Evolutionary conservation across 2,797 vertebrate genomes (phyloP).

Genomic region (Sus cebifrons): DNA sequence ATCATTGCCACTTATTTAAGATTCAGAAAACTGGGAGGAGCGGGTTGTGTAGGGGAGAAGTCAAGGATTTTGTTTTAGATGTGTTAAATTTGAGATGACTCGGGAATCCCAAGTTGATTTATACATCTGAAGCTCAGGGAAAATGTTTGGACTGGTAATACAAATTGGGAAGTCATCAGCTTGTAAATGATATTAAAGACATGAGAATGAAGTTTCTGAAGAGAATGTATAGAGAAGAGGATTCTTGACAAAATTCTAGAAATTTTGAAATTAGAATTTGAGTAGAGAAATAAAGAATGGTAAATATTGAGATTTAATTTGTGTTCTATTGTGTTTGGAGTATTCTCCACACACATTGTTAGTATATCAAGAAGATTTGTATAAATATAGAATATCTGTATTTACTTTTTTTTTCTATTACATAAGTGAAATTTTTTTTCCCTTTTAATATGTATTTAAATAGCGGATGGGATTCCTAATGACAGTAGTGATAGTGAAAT

Average conservation of each 20-base stretch:
- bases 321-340: conserved; percentile 21
- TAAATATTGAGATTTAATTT: conserved; percentile 49
- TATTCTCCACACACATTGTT: conserved; percentile 36
- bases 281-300: background rate
- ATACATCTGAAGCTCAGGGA: background rate
- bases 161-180: conserved; percentile 12
- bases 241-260: background rate
- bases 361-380: conserved; percentile 36
- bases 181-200: conserved; percentile 42
- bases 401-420: background rate
- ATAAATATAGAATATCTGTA: background rate
- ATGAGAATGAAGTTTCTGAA: background rate
- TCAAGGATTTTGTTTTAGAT: background rate
- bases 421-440: conserved; percentile 20
- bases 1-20: background rate
- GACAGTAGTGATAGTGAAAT: conserved; percentile 95
- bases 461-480: conserved; percentile 88
- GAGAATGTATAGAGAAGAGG: background rate
- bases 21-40: conserved; percentile 5
- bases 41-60: background rate
- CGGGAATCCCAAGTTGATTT: background rate
- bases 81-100: conserved; percentile 20
- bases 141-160: background rate
- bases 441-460: conserved; percentile 69
- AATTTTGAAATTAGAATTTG: conserved; percentile 23